These are phyloP conservation scores for Drosophila borborema DNA, from an alignment of 2,888 invertebrate species.

Conservation along the genomic window DNA sequence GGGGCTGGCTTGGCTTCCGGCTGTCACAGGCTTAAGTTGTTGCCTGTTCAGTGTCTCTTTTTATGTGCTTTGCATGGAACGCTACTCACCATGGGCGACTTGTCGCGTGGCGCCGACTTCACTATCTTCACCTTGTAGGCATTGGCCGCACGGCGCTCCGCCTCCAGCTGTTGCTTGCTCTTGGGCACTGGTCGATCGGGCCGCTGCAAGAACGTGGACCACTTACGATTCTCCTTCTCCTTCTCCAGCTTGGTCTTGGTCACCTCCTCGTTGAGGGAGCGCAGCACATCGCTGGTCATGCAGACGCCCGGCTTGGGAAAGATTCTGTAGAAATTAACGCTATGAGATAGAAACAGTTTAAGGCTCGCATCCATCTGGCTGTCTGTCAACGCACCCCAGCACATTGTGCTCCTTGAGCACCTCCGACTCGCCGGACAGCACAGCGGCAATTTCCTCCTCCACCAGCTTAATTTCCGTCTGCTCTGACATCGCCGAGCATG, in stretches of 20 bases:
- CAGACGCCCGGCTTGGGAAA: conserved; percentile 88
- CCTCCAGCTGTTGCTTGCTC: conserved; percentile 81
- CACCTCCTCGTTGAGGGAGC: conserved; percentile 87
- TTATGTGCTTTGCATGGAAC: conserved; percentile 32
- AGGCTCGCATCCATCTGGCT: conserved; percentile 13
- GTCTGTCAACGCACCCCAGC: conserved; percentile 81
- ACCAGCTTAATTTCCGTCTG: conserved; percentile 85
- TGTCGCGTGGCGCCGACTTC: conserved; percentile 84
- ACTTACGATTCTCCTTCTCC: conserved; percentile 87
- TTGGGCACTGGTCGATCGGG: conserved; percentile 89
- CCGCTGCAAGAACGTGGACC: conserved; percentile 91
- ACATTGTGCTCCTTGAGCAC: conserved; percentile 89
- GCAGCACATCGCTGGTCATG: conserved; percentile 89
- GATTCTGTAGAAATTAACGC: conserved; percentile 90
- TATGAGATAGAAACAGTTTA: conserved; percentile 54
- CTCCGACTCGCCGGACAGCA: conserved; percentile 89
- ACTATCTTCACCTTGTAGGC: conserved; percentile 87
- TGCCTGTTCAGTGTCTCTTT: conserved; percentile 55
- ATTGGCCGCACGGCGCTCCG: conserved; percentile 81
- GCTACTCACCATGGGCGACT: conserved; percentile 72
- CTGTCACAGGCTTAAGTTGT: conserved; percentile 55
- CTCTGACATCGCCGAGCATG: conserved; percentile 80
- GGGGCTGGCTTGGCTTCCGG: conserved; percentile 63
- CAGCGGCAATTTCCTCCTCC: conserved; percentile 89
- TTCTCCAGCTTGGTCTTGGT: conserved; percentile 86